Evolutionary conservation across 2,888 invertebrate genomes (phyloP).

Genomic region (Gastracanthus pulcherrimus): DNA sequence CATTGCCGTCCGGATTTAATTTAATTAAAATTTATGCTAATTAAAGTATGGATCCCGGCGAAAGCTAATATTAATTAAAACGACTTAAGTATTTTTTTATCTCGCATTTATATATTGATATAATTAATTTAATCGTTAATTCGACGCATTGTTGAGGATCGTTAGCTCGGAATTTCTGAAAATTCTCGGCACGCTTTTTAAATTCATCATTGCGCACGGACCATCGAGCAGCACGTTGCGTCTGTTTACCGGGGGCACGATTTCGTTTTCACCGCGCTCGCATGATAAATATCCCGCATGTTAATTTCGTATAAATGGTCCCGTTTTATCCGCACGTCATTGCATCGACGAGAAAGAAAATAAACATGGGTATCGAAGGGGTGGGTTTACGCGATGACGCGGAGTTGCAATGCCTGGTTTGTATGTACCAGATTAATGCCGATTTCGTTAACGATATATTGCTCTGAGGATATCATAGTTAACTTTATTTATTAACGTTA

Average conservation of each 20-base stretch:
- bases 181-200: background rate
- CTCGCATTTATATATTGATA: too few species aligned
- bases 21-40: too few species aligned
- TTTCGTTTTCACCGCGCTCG: too few species aligned
- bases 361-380: background rate
- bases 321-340: background rate
- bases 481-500: background rate
- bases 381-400: background rate
- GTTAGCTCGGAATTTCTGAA: too few species aligned
- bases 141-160: too few species aligned
- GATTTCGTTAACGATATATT: background rate
- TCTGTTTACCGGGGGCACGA: background rate
- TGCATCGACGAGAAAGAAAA: background rate
- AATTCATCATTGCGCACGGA: background rate
- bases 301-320: slow-evolving; percentile 6
- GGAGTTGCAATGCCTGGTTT: too few species aligned
- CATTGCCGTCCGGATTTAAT: too few species aligned
- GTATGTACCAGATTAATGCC: background rate
- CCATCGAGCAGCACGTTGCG: background rate
- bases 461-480: too few species aligned
- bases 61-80: too few species aligned
- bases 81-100: too few species aligned
- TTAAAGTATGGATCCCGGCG: too few species aligned
- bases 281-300: slow-evolving; percentile 26
- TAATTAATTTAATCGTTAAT: too few species aligned